These are phyloP conservation scores for Drosophila punjabiensis DNA, from an alignment of 1,140 invertebrate species.

Conservation along the genomic window DNA sequence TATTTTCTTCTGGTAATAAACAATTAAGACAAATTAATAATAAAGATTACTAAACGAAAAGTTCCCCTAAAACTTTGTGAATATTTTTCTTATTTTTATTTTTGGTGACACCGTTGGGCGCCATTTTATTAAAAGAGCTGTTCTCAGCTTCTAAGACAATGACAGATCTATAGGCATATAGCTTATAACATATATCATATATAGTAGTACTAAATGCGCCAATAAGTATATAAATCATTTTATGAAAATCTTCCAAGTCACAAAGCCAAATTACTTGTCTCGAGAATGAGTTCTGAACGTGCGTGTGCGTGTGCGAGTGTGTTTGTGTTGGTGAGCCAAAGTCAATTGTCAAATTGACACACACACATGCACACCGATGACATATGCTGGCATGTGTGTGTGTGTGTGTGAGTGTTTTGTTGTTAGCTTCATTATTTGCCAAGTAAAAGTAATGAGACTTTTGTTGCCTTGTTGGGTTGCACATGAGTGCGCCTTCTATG, in stretches of 20 bases:
- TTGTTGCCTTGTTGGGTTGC: slow-evolving; percentile 82
- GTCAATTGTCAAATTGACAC: slow-evolving; percentile 72
- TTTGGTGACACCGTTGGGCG: background rate
- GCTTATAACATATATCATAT: background rate
- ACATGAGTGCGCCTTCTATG: slow-evolving; percentile 79
- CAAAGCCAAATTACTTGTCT: slow-evolving; percentile 34
- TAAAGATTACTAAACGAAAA: no score
- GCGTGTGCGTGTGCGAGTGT: background rate
- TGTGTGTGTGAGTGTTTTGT: slow-evolving; percentile 25
- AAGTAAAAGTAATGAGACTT: slow-evolving; percentile 84
- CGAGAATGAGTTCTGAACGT: slow-evolving; percentile 7
- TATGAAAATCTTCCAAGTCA: slow-evolving; percentile 1
- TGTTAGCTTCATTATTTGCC: slow-evolving; percentile 81
- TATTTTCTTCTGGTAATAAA: background rate
- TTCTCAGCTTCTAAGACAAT: background rate
- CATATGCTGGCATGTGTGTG: slow-evolving; percentile 25
- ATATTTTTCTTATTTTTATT: no score
- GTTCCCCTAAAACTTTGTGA: background rate
- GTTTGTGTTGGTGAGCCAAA: slow-evolving; percentile 49
- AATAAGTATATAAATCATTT: slow-evolving; percentile 13
- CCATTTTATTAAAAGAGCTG: background rate
- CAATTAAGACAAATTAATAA: no score
- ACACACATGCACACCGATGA: slow-evolving; percentile 27
- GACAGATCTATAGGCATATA: background rate
- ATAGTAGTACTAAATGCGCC: background rate